These are phyloP conservation scores for Monomorium pharaonis DNA, from an alignment of 1,140 invertebrate species.

Conservation along the genomic window DNA sequence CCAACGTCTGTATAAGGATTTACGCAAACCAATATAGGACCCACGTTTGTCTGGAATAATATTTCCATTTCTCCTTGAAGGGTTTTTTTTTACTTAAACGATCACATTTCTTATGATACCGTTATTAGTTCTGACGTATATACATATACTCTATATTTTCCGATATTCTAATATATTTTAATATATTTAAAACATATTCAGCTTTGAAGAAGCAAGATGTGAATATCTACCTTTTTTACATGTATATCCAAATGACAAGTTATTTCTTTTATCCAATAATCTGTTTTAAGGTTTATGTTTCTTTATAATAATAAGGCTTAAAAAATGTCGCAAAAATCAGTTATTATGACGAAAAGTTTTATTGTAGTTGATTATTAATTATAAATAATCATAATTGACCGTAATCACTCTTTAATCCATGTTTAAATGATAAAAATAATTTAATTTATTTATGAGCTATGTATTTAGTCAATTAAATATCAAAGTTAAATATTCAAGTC, in stretches of 20 bases:
- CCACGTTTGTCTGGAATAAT: slow-evolving; percentile 94
- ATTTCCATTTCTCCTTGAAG: neutral
- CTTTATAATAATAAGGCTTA: neutral
- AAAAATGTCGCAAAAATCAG: neutral
- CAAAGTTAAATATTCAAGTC: neutral
- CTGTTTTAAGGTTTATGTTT: neutral
- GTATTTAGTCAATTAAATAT: neutral
- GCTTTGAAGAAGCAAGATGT: neutral
- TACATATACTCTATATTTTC: too few species aligned
- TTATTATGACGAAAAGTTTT: neutral
- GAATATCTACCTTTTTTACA: neutral
- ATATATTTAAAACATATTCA: neutral
- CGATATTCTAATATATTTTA: too few species aligned
- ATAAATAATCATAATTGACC: neutral
- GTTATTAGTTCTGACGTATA: neutral
- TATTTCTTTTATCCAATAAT: neutral
- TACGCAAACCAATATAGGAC: slow-evolving; percentile 94
- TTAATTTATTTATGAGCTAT: neutral
- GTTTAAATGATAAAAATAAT: neutral
- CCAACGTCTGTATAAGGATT: slow-evolving; percentile 95
- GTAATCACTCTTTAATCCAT: neutral
- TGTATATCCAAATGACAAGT: neutral
- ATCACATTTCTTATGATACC: neutral
- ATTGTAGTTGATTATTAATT: neutral
- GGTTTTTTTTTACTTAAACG: neutral